A percentile compares a stretch with the other conserved stretches of the same genome.
These are phyloP conservation scores for Callorhinus ursinus DNA, from an alignment of 2,113 vertebrate species.

Conservation along the genomic window DNA sequence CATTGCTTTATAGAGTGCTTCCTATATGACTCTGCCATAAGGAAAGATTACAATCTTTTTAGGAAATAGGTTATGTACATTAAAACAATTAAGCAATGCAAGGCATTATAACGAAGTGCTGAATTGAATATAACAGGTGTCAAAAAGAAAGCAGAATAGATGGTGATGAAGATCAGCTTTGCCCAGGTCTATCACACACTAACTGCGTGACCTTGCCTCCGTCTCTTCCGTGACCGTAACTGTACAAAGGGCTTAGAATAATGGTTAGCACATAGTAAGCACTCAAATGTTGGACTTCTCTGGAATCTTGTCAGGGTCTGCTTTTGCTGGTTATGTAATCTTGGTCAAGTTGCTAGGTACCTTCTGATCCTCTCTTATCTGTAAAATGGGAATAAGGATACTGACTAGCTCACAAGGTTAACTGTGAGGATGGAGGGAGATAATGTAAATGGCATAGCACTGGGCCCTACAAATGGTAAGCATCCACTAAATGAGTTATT, in stretches of 20 bases:
- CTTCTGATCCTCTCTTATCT: neutral
- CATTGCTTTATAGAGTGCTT: neutral
- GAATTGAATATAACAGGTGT: neutral
- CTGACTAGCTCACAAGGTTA: neutral
- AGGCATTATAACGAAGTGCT: neutral
- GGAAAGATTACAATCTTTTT: constrained; percentile 26
- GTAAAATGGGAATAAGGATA: neutral
- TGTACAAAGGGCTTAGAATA: neutral
- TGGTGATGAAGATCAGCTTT: neutral
- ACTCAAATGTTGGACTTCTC: neutral
- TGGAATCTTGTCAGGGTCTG: neutral
- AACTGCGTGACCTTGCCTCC: neutral
- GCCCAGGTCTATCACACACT: neutral
- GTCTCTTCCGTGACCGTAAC: neutral
- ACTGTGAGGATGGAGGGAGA: neutral
- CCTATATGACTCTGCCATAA: neutral
- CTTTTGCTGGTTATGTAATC: neutral
- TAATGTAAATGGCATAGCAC: neutral
- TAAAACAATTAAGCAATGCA: constrained; percentile 47
- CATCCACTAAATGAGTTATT: neutral
- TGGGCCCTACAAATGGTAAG: neutral
- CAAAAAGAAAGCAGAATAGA: neutral
- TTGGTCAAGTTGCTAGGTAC: neutral
- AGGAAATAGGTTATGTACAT: constrained; percentile 32
- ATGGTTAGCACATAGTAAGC: neutral